Evolutionary conservation across 2,797 vertebrate genomes (phyloP).

Genomic region (Lepus oiostolus): DNA sequence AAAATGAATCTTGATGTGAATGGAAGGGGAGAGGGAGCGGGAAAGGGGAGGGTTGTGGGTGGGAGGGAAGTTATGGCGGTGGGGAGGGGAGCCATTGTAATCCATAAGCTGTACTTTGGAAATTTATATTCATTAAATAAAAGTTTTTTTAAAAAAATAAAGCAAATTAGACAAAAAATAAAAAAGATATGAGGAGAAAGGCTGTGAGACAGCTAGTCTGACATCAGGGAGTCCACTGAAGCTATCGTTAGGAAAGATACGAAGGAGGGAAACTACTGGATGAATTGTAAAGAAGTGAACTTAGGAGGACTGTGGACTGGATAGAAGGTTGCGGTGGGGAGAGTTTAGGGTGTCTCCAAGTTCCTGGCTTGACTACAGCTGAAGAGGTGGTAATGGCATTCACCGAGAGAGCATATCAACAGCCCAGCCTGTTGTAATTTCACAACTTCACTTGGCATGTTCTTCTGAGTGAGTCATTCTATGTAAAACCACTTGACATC

Average conservation of each 20-base stretch:
- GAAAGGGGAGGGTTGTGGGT: too few species aligned
- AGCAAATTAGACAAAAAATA: too few species aligned
- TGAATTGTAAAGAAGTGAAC: neutral
- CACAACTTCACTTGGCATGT: constrained; percentile 70
- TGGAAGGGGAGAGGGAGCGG: too few species aligned
- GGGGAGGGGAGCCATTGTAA: too few species aligned
- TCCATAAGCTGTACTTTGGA: too few species aligned
- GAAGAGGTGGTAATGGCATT: constrained; percentile 7
- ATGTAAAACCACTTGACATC: constrained; percentile 44
- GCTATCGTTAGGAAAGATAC: neutral
- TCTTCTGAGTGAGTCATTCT: constrained; percentile 71
- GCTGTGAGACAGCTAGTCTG: neutral
- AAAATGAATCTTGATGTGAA: too few species aligned
- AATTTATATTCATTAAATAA: too few species aligned
- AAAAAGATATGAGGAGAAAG: neutral
- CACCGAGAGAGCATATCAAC: neutral
- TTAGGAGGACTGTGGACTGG: constrained; percentile 8
- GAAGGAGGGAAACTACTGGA: neutral
- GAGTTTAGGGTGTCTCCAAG: neutral
- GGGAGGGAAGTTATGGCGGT: too few species aligned
- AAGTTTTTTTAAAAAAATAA: too few species aligned
- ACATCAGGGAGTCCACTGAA: neutral
- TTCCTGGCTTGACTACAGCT: constrained; percentile 21
- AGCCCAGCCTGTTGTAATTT: constrained; percentile 25
- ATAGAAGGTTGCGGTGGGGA: neutral